A percentile compares a stretch with the other conserved stretches of the same genome.
Evolutionary conservation across 2,888 invertebrate genomes (phyloP).

Genomic region (Pelosia muscerda): DNA sequence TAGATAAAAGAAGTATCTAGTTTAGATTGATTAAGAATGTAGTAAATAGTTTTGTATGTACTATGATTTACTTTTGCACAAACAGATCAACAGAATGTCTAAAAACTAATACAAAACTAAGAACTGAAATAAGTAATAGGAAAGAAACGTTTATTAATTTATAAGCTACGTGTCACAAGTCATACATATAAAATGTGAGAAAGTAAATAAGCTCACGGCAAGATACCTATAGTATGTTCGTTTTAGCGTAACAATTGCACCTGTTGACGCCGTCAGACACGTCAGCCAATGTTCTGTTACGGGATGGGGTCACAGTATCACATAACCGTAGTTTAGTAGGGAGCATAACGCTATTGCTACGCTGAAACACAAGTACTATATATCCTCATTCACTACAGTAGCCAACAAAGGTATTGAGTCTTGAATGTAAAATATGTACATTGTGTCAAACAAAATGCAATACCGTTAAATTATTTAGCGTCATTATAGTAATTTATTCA

Average conservation of each 20-base stretch:
- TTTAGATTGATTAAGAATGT: conserved; percentile 45
- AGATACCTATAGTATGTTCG: conserved; percentile 32
- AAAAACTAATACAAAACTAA: conserved; percentile 37
- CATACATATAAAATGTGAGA: conserved; percentile 62
- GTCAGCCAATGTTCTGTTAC: conserved; percentile 2
- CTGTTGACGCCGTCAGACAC: conserved; percentile 14
- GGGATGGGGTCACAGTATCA: not conserved
- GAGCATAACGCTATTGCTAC: conserved; percentile 46
- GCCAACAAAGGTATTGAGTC: conserved; percentile 46
- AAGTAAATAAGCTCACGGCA: conserved; percentile 53
- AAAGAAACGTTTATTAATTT: conserved; percentile 71
- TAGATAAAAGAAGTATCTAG: conserved; percentile 62
- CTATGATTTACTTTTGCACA: conserved; percentile 38
- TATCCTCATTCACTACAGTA: conserved; percentile 51
- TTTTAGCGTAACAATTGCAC: conserved; percentile 23
- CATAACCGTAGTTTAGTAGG: conserved; percentile 10
- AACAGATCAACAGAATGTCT: conserved; percentile 32
- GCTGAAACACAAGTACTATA: conserved; percentile 35
- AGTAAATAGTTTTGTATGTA: conserved; percentile 11
- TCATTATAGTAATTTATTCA: conserved; percentile 52
- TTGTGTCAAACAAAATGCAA: conserved; percentile 76
- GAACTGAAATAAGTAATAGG: conserved; percentile 56
- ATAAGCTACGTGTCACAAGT: conserved; percentile 70
- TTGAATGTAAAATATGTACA: conserved; percentile 61
- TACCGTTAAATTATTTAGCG: conserved; percentile 74